phyloP scores from a whole-genome alignment of 1,140 invertebrate species.

The Branchinecta lindahli region DNA sequence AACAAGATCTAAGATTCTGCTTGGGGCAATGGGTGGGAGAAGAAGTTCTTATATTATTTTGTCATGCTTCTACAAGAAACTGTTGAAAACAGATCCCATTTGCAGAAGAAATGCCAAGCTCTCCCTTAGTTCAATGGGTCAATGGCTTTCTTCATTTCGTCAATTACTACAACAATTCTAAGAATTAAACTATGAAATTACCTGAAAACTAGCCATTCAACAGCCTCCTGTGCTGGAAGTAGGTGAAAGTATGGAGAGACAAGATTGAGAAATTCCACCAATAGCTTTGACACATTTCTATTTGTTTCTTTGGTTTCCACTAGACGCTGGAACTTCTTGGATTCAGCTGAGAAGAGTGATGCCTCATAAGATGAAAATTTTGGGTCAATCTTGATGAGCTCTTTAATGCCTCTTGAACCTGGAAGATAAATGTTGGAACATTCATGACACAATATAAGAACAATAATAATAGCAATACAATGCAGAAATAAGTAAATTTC shows the following conservation, averaged over 20 bases:
- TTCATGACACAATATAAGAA: background rate
- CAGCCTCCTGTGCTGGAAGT: conserved; percentile 63
- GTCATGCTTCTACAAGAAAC: no score
- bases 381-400: conserved; percentile 52
- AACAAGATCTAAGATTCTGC: no score
- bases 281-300: conserved; percentile 49
- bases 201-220: conserved; percentile 80
- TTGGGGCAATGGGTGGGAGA: no score
- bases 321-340: conserved; percentile 58
- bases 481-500: background rate
- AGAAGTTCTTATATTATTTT: no score
- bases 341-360: conserved; percentile 55
- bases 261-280: conserved; percentile 61
- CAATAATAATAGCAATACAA: background rate
- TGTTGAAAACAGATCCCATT: no score
- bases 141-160: no score
- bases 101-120: no score
- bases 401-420: conserved; percentile 58
- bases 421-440: conserved; percentile 15
- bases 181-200: conserved; percentile 24
- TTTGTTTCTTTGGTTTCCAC: conserved; percentile 58
- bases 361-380: conserved; percentile 54
- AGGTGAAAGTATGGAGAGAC: conserved; percentile 74
- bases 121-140: no score
- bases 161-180: background rate